Evolutionary conservation across 2,113 vertebrate genomes (phyloP).

Genomic region (Lonchura striata): DNA sequence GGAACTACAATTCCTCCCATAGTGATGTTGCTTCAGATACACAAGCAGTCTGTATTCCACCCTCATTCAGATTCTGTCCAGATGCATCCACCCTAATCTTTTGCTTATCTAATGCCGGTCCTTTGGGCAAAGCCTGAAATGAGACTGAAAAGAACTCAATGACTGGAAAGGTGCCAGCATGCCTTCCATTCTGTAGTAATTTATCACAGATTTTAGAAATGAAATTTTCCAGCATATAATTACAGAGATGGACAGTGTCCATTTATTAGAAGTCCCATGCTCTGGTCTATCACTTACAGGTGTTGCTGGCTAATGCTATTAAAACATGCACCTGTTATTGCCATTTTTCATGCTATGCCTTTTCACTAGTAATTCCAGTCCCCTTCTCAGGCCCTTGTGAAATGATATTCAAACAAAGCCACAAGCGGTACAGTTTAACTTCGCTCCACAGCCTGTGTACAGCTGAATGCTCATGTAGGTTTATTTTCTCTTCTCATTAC

Average conservation of each 20-base stretch:
- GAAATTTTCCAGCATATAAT: neutral
- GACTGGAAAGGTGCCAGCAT: constrained; percentile 22
- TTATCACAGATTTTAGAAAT: constrained; percentile 3
- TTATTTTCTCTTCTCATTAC: neutral
- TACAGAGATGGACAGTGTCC: neutral
- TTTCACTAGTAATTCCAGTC: constrained; percentile 4
- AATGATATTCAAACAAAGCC: neutral
- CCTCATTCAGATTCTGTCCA: neutral
- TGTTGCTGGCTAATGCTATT: neutral
- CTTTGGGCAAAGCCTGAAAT: constrained; percentile 24
- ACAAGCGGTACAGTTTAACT: neutral
- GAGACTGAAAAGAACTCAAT: neutral
- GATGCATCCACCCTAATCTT: constrained; percentile 23
- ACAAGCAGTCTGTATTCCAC: neutral
- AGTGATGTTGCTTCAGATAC: neutral
- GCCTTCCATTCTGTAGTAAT: neutral
- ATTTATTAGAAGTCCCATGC: neutral
- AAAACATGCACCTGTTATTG: constrained; percentile 28
- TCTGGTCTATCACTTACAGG: neutral
- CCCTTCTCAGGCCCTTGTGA: neutral
- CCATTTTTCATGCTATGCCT: constrained; percentile 40
- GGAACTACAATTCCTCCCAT: neutral
- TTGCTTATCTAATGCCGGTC: constrained; percentile 26
- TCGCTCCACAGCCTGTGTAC: neutral
- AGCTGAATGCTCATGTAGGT: neutral